Evolutionary conservation across 1,140 invertebrate species (phyloP).

Genomic region (Pararge aegeria): DNA sequence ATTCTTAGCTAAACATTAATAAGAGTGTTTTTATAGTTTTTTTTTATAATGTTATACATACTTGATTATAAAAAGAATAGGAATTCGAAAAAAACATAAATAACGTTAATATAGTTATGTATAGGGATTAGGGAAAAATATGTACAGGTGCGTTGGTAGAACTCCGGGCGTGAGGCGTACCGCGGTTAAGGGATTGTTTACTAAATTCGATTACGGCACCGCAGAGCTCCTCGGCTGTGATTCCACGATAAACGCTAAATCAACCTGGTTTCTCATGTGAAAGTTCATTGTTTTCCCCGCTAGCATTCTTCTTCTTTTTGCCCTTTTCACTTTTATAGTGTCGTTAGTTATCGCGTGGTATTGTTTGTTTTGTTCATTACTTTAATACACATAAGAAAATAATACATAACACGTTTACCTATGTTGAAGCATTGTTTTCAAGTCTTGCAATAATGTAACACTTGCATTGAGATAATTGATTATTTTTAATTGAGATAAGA

Average conservation of each 20-base stretch:
- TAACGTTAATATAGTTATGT: neutral
- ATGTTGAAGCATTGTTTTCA: too few species aligned
- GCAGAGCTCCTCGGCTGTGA: slow-evolving; percentile 55
- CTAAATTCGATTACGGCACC: slow-evolving; percentile 71
- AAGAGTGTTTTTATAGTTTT: too few species aligned
- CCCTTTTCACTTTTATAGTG: slow-evolving; percentile 16
- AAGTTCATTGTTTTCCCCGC: slow-evolving; percentile 72
- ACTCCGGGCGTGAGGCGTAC: slow-evolving; percentile 11
- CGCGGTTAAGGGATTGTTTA: slow-evolving; percentile 70
- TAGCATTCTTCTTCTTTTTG: slow-evolving; percentile 49
- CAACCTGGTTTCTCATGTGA: slow-evolving; percentile 57
- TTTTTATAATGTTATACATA: too few species aligned
- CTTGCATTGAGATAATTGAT: too few species aligned
- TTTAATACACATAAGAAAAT: too few species aligned
- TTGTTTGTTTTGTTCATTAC: neutral
- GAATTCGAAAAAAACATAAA: too few species aligned
- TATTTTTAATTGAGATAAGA: too few species aligned
- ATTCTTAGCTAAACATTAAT: too few species aligned
- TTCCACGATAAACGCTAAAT: slow-evolving; percentile 62
- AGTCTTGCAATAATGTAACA: too few species aligned
- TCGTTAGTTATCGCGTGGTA: neutral
- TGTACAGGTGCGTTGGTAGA: slow-evolving; percentile 42
- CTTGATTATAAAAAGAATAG: too few species aligned
- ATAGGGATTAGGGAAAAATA: neutral
- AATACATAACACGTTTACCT: too few species aligned